Evolutionary conservation across 2,113 vertebrate genomes (phyloP).

Genomic region (Triplophysa dalaica): DNA sequence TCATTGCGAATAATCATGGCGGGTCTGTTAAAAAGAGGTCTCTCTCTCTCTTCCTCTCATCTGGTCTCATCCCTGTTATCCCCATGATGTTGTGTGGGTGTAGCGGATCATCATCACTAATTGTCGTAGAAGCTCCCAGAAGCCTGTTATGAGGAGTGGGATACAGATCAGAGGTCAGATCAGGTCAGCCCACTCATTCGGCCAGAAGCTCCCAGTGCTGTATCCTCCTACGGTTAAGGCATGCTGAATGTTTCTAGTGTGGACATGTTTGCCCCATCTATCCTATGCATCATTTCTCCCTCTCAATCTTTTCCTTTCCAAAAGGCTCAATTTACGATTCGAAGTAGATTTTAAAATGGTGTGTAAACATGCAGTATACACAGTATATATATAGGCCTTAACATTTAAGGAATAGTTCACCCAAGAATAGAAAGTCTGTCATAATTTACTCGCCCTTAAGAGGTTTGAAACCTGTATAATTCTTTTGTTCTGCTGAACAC

Average conservation of each 20-base stretch:
- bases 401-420: no score
- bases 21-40: no score
- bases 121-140: slow-evolving; percentile 15
- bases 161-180: slow-evolving; percentile 30
- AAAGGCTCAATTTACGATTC: slow-evolving; percentile 16
- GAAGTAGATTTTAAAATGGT: no score
- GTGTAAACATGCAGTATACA: no score
- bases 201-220: background rate
- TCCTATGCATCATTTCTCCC: slow-evolving; percentile 7
- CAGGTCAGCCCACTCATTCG: slow-evolving; percentile 34
- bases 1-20: no score
- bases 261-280: slow-evolving; percentile 2
- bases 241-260: slow-evolving; percentile 18
- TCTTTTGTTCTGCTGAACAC: no score
- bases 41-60: background rate
- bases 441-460: no score
- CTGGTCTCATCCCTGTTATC: background rate
- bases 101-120: slow-evolving; percentile 14
- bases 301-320: background rate
- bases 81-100: slow-evolving; percentile 31
- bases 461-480: no score
- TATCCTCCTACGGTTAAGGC: slow-evolving; percentile 8
- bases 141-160: slow-evolving; percentile 33
- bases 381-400: no score
- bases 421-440: no score